Base-by-base conservation (phyloP, 2,113 vertebrate species). In the Crotophaga sulcirostris region DNA sequence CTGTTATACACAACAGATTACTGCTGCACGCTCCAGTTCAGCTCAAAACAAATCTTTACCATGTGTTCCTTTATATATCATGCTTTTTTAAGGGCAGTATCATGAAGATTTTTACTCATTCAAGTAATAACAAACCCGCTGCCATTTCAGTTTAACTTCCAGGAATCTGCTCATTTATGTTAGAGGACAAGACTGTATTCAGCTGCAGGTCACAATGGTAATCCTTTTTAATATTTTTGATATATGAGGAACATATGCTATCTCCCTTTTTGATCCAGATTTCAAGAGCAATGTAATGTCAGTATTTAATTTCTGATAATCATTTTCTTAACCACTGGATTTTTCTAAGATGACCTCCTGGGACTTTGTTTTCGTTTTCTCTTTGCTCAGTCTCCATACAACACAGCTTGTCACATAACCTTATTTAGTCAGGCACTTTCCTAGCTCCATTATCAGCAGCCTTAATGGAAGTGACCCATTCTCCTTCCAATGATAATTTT, bases 231-330 rank as follows among this genome's bases (percentile, higher is more conserved):
- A 90, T 82, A 73, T 6, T 45, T 83, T 25, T 33, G 24, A 51
- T 88, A 62, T 11, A 69, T 38, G 58, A 90, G 14, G 34, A 90
- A 49, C 60, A 40, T 66, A 24, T 75, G 62, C 36, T 74, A 88
- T 79, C 84, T 84, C 49, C n/a, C 58, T 49, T 88, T 86, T 59
- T 79, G 72, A 90, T 94, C 26, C 82, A 89, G 51, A 33, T 88
- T 92, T 94, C 89, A 94, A 96, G 73, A 91, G 28, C 89, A 49
- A 72, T 20, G n/a, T 73, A 76, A 67, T 92, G 82, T 66, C 79
- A 84, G 26, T 67, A 79, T 56, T 94, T 76, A 16, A 72, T 76
- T 89, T 38, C 70, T 76, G 66, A 40, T 70, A 90, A 88, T 87
- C 0, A 0, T 87, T 90, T 92, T 73, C 66, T 86, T 82, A 94